phyloP scores from a whole-genome alignment of 2,888 invertebrate species.

The Lasioglossum morio region DNA sequence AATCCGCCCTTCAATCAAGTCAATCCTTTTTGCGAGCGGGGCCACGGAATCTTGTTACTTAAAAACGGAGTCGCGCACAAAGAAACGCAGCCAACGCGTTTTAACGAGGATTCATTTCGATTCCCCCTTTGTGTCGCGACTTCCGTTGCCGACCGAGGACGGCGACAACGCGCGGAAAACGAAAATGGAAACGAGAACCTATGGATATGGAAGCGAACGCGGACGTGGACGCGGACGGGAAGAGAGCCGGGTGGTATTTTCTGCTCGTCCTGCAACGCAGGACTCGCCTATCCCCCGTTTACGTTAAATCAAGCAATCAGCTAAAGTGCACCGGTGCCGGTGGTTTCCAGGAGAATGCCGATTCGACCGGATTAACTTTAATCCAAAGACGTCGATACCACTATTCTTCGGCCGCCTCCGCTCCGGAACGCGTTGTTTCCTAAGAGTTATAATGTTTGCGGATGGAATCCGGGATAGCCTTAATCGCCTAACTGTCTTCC shows the following conservation, averaged over 20 bases:
- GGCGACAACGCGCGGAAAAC: slow-evolving; percentile 16
- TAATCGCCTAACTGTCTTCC: slow-evolving; percentile 4
- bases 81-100: background rate
- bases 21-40: background rate
- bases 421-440: slow-evolving; percentile 13
- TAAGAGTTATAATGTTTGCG: slow-evolving; percentile 40
- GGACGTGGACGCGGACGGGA: slow-evolving; percentile 39
- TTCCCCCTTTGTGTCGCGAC: background rate
- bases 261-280: slow-evolving; percentile 22
- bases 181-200: slow-evolving; percentile 49
- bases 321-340: slow-evolving; percentile 66
- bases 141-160: background rate
- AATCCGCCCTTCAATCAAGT: background rate
- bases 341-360: slow-evolving; percentile 60
- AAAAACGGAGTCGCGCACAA: background rate
- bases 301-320: slow-evolving; percentile 73
- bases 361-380: slow-evolving; percentile 64
- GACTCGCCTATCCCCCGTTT: slow-evolving; percentile 36
- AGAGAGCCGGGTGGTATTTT: slow-evolving; percentile 64
- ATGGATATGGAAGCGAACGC: slow-evolving; percentile 51
- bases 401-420: slow-evolving; percentile 47
- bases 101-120: slow-evolving; percentile 9
- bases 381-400: slow-evolving; percentile 60
- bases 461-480: slow-evolving; percentile 23
- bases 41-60: background rate